phyloP scores from a whole-genome alignment of 2,888 invertebrate species.

The Eurytoma californica region DNA sequence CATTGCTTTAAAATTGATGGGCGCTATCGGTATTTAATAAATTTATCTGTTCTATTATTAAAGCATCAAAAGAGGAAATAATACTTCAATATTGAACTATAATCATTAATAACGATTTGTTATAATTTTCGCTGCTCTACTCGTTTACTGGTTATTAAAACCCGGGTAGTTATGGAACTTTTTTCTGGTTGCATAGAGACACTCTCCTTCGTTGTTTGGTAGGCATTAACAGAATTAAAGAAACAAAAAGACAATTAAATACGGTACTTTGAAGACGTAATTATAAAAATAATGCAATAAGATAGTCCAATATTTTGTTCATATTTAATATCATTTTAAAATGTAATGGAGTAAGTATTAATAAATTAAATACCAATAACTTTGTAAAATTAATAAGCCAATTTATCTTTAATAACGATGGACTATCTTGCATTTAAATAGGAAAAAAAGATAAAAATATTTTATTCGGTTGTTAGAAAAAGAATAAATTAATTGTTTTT shows the following conservation, averaged over 20 bases:
- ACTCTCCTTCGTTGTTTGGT: conserved; percentile 71
- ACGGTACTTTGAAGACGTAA: conserved; percentile 7
- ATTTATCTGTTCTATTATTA: no score
- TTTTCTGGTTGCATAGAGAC: conserved; percentile 71
- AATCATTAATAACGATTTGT: no score
- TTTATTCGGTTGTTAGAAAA: conserved; percentile 25
- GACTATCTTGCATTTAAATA: conserved; percentile 31
- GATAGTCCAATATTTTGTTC: conserved; percentile 16
- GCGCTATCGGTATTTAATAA: no score
- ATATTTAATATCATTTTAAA: neutral
- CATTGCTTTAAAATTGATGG: no score
- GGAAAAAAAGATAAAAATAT: neutral
- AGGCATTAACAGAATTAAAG: conserved; percentile 66
- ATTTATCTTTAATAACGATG: neutral
- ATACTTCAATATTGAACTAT: no score
- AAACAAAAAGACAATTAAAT: conserved; percentile 44
- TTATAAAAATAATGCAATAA: conserved; percentile 23
- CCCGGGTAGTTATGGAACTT: conserved; percentile 70
- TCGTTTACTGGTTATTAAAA: conserved; percentile 54
- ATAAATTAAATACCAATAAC: no score
- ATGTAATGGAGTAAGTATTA: neutral
- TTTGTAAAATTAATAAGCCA: no score
- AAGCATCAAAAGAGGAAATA: no score
- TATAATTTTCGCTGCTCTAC: neutral
- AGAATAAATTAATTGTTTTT: neutral